Evolutionary conservation across 53 echinoderm and acorn worm species (phyloP).

Genomic region (Antedon mediterranea): DNA sequence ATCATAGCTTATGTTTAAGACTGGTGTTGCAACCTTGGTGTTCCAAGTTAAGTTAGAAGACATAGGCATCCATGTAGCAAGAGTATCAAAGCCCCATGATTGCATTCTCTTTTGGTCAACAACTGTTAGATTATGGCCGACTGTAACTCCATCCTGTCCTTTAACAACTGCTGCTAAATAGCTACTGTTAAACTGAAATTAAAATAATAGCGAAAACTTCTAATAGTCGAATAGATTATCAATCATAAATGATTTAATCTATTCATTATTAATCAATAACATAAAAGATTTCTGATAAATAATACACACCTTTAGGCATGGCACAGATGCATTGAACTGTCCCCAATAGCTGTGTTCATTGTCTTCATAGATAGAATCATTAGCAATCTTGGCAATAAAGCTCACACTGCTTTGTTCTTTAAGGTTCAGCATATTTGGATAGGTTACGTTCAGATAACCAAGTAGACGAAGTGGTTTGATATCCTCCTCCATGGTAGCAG

Average conservation of each 20-base stretch:
- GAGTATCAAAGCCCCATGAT: slow-evolving; percentile 17
- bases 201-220: background rate
- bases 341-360: slow-evolving; percentile 41
- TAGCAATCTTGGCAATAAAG: slow-evolving; percentile 30
- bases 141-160: slow-evolving; percentile 27
- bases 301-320: slow-evolving; percentile 38
- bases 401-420: slow-evolving; percentile 19
- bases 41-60: slow-evolving; percentile 5
- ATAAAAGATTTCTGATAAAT: no score
- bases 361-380: slow-evolving; percentile 20
- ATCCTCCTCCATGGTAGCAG: background rate
- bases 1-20: slow-evolving; percentile 40
- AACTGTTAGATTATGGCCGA: slow-evolving; percentile 33
- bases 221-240: background rate
- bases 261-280: background rate
- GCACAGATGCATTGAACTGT: slow-evolving; percentile 55
- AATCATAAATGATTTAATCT: background rate
- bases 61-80: slow-evolving; percentile 12
- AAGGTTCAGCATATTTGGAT: slow-evolving; percentile 12
- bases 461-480: slow-evolving; percentile 3
- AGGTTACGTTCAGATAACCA: slow-evolving; percentile 26
- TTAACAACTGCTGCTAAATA: slow-evolving; percentile 23
- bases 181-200: slow-evolving; percentile 30
- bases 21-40: slow-evolving; percentile 24
- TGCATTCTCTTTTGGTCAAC: slow-evolving; percentile 22